Evolutionary conservation across 2,888 invertebrate genomes (phyloP).

Genomic region (Pollenia griseotomentosa): DNA sequence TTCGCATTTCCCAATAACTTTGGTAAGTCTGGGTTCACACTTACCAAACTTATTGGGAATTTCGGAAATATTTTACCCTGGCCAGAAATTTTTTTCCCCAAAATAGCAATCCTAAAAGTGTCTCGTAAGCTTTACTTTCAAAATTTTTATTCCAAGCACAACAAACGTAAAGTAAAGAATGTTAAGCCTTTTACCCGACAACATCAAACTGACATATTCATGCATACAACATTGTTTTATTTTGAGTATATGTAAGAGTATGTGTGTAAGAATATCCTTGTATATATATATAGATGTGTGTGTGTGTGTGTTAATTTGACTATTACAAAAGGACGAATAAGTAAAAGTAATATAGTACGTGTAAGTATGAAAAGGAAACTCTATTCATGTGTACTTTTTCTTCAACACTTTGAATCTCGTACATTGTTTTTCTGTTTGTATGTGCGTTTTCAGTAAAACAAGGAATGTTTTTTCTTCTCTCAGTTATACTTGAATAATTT

Average conservation of each 20-base stretch:
- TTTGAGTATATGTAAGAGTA: constrained; percentile 2
- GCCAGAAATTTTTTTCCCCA: too few species aligned
- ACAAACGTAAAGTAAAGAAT: constrained; percentile 52
- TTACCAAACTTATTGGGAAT: too few species aligned
- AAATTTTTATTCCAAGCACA: not conserved
- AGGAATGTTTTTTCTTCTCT: constrained; percentile 24
- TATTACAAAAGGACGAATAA: constrained; percentile 52
- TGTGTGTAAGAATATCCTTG: constrained; percentile 8
- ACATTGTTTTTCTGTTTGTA: constrained; percentile 7
- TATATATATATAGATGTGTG: not conserved
- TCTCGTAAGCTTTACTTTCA: not conserved
- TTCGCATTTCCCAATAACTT: too few species aligned
- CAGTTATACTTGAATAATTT: constrained; percentile 69
- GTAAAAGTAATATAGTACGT: constrained; percentile 68
- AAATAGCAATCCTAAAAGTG: too few species aligned
- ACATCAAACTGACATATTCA: constrained; percentile 13
- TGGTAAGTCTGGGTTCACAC: too few species aligned
- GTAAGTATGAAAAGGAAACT: constrained; percentile 57
- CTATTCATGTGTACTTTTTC: constrained; percentile 24
- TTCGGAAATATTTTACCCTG: too few species aligned
- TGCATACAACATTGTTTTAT: constrained; percentile 16
- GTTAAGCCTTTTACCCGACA: constrained; percentile 40
- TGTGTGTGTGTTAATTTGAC: not conserved
- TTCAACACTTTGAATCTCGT: not conserved
- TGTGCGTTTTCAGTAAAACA: constrained; percentile 36